Conservation (phyloP, 2,797 vertebrate species). For the Anguilla marmorata region DNA sequence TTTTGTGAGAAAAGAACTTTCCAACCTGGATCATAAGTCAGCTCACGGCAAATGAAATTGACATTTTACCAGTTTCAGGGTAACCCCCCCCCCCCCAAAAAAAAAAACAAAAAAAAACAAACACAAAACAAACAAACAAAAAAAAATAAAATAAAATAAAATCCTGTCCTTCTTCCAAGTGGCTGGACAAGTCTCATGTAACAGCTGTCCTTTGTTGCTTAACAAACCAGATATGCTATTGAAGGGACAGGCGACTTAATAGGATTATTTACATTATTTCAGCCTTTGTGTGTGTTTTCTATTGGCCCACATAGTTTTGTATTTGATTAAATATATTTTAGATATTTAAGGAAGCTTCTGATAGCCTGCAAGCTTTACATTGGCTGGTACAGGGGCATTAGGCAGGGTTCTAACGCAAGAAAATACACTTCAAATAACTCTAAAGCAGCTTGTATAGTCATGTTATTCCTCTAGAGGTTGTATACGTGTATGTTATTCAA, state of each 20-base stretch:
- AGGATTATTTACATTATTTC: neutral
- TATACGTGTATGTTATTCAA: neutral
- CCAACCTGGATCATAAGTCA: constrained; percentile 60
- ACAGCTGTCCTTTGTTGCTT: constrained; percentile 59
- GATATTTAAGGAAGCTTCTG: neutral
- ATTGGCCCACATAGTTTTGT: neutral
- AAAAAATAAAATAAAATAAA: neutral
- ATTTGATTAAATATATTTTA: neutral
- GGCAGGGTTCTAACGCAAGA: no score
- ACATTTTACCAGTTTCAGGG: constrained; percentile 37
- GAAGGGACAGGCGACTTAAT: neutral
- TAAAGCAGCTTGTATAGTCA: neutral
- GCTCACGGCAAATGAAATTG: constrained; percentile 53
- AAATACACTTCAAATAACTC: neutral
- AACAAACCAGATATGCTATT: constrained; percentile 41
- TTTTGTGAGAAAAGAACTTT: constrained; percentile 64
- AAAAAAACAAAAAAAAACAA: constrained; percentile 56
- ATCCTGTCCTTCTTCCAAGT: constrained; percentile 38
- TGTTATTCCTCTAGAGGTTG: neutral
- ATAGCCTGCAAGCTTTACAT: no score
- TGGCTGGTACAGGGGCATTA: no score
- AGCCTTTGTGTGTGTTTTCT: neutral
- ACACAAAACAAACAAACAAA: neutral
- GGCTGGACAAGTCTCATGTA: constrained; percentile 31
- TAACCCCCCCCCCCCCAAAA: constrained; percentile 35